Percentiles rank a stretch among this genome's conserved stretches.
Evolutionary conservation across 2,113 vertebrate genomes (phyloP).

Genomic region (Leptodactylus fuscus): DNA sequence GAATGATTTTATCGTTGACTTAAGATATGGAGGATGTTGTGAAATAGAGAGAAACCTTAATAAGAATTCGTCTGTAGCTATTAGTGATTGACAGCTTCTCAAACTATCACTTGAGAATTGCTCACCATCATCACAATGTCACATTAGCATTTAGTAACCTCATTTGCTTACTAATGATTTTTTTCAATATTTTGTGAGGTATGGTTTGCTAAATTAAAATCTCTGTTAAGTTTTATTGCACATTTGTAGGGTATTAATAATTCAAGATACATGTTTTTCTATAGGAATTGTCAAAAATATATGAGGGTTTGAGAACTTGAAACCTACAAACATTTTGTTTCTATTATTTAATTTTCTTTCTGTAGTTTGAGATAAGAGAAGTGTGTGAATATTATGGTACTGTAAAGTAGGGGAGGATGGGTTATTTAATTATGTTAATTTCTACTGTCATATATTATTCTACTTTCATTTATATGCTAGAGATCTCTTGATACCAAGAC

Average conservation of each 20-base stretch:
- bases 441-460: slow-evolving; percentile 34
- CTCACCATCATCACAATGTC: slow-evolving; percentile 42
- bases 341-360: slow-evolving; percentile 27
- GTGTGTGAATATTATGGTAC: slow-evolving; percentile 7
- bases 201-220: slow-evolving; percentile 49
- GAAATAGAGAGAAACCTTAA: background rate
- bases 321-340: background rate
- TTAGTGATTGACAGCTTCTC: slow-evolving; percentile 38
- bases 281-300: slow-evolving; percentile 16
- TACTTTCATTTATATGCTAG: slow-evolving; percentile 3
- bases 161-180: slow-evolving; percentile 52
- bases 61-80: slow-evolving; percentile 14
- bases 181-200: slow-evolving; percentile 39
- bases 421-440: slow-evolving; percentile 53
- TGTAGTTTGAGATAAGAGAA: slow-evolving; percentile 38
- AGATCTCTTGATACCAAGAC: slow-evolving; percentile 39
- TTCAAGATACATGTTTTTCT: slow-evolving; percentile 20
- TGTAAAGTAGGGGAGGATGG: background rate
- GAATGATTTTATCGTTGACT: background rate
- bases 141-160: slow-evolving; percentile 58
- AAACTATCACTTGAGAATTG: slow-evolving; percentile 55
- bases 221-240: slow-evolving; percentile 6
- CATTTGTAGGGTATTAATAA: slow-evolving; percentile 32
- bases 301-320: slow-evolving; percentile 3
- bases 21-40: background rate